Evolutionary conservation across 2,888 invertebrate species (phyloP).

Genomic region (Fragum whitleyi): DNA sequence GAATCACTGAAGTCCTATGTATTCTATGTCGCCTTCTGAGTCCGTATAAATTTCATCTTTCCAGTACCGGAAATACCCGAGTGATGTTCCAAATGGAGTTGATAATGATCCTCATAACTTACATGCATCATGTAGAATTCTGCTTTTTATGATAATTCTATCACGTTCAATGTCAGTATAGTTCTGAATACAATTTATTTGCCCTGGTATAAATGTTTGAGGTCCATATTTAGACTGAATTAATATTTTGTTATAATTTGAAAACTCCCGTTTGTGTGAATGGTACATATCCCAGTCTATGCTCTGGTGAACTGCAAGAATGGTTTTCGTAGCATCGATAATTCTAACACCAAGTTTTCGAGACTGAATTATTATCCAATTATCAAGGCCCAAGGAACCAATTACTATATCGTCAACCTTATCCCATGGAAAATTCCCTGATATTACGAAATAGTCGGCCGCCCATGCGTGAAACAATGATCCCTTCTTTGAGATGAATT

Average conservation of each 20-base stretch:
- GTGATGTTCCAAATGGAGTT: too few species aligned
- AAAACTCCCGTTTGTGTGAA: constrained; percentile 67
- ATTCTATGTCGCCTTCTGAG: too few species aligned
- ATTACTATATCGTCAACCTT: constrained; percentile 71
- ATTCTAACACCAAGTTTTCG: constrained; percentile 64
- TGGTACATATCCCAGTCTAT: constrained; percentile 74
- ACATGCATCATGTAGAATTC: background rate
- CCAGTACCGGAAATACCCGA: too few species aligned
- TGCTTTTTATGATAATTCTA: constrained; percentile 9
- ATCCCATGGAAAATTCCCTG: constrained; percentile 73
- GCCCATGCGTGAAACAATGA: constrained; percentile 73
- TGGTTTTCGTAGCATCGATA: constrained; percentile 75
- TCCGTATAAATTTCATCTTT: too few species aligned
- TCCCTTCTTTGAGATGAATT: constrained; percentile 65
- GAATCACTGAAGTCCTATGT: too few species aligned
- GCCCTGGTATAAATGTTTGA: constrained; percentile 69
- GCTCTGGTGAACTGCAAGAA: constrained; percentile 78
- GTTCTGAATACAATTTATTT: constrained; percentile 67
- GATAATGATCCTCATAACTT: too few species aligned
- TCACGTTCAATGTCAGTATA: constrained; percentile 40
- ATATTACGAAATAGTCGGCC: constrained; percentile 79
- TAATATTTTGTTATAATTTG: constrained; percentile 71
- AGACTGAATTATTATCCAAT: constrained; percentile 76
- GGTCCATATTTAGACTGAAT: constrained; percentile 64
- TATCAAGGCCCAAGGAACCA: constrained; percentile 78